Evolutionary conservation across 2,797 vertebrate genomes (phyloP).

Genomic region (Siniperca undulata): DNA sequence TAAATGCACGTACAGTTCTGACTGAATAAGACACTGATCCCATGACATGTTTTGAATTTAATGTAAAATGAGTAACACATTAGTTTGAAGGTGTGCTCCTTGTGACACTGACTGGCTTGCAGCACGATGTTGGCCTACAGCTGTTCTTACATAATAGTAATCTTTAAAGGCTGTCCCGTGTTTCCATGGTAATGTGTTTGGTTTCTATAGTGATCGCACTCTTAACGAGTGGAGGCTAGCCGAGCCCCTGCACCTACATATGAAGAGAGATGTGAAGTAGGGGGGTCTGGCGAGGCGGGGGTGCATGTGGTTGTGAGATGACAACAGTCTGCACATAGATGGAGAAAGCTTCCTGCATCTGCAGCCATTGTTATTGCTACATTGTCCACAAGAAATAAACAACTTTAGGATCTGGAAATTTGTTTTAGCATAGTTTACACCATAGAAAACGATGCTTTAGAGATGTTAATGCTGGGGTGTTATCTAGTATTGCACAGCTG

Average conservation of each 20-base stretch:
- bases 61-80: constrained; percentile 21
- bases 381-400: constrained; percentile 22
- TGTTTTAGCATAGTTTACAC: constrained; percentile 1
- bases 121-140: constrained; percentile 55
- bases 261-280: constrained; percentile 42
- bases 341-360: constrained; percentile 13
- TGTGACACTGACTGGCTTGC: constrained; percentile 42
- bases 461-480: constrained; percentile 12
- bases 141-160: constrained; percentile 77
- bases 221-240: constrained; percentile 54
- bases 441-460: neutral
- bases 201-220: constrained; percentile 81
- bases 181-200: constrained; percentile 82
- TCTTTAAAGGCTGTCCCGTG: constrained; percentile 64
- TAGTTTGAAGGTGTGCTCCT: constrained; percentile 23
- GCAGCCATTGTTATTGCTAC: neutral
- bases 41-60: neutral
- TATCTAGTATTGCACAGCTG: constrained; percentile 19
- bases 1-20: neutral
- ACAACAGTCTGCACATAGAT: neutral
- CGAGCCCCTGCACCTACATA: constrained; percentile 53
- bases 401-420: neutral
- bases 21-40: neutral
- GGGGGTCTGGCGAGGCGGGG: constrained; percentile 35
- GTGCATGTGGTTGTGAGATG: constrained; percentile 17